Evolutionary conservation across 23 tunicate species (phyloP), one percentile per base, ranked within the genome.

Genomic region (Styela plicata): DNA sequence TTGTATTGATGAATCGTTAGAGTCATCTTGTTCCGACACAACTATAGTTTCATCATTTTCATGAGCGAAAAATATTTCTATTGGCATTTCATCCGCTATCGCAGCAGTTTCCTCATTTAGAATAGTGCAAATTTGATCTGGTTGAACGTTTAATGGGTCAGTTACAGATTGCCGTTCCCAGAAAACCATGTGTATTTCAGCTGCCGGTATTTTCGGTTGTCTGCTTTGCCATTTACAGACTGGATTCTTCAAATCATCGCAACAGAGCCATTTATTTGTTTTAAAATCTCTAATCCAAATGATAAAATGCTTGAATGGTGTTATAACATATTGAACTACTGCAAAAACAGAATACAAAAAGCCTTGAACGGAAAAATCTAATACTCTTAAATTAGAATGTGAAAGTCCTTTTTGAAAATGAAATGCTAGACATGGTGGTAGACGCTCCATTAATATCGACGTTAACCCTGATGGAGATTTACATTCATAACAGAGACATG

Each of bases 321-420:
- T 33, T 2, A 69, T 82, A 30, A 86, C 83, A 52, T 91, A 91
- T 34, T 86, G 97, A 2, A 91, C 69, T 23, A 86, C 82, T 23
- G 97, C 97, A 73, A 63, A 67, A 25, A 91, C 87, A 16, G 87
- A 82, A 63, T 75, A 91, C 76, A 86, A 57, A 32, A 26, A 36
- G n/a, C 97, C 97, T 52, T 83, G 85, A 18, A 91, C 31, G 3
- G 85, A 87, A 70, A 91, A 91, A 69, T 86, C 90, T 64, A 91
- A 63, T 24, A 86, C 74, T 30, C 80, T 35, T 18, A 91, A 78
- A 29, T 78, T 63, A 33, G 80, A 86, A 70, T 91, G 97, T 2
- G 97, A 53, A 79, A 91, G 70, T 1, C 97, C 97, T 2, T 33
- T 63, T 64, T 78, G 86, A 44, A 91, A 91, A 78, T 91, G 97